Evolutionary conservation across 1,140 invertebrate species (phyloP), one percentile per base, ranked within the genome.

Genomic region (Episyrphus balteatus): DNA sequence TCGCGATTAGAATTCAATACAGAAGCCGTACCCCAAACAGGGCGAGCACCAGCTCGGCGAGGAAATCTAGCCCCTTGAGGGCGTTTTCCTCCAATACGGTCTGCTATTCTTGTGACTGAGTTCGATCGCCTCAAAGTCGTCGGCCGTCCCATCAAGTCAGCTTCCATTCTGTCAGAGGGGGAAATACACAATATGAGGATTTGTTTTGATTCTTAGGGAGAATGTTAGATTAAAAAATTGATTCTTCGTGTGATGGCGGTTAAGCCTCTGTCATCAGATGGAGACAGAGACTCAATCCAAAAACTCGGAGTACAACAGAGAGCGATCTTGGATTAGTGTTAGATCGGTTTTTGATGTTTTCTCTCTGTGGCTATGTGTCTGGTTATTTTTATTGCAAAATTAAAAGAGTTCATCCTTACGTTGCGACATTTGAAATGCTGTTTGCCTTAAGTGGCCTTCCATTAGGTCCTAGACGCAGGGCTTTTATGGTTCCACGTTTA

Each of bases 351-450:
- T 37, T 46, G n/a, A 45, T 36, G 44, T 45, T 12, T 47, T 41
- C 39, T 41, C 39, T 41, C 17, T 18, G 15, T 41, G 13, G 2
- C 17, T 41, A 9, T 41, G 13, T 15, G 12, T 41, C 15, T 12
- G 13, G 10, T 18, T 18, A 19, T 41, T 32, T 41, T 44, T 49
- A 39, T 15, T 50, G 44, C 34, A 38, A 48, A n/a, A 52, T 54
- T 46, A 44, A 46, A 47, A 52, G 44, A 55, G 55, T 36, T n/a
- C 32, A 37, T 57, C 51, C 65, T 68, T 67, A 68, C 65, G 65
- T 67, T 65, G 62, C 60, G 52, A 68, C 44, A 38, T 55, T 54
- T 50, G 55, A 58, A 47, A 61, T 46, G 43, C 64, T 68, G 42
- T 58, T 67, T 17, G 59, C 55, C 47, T 55, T 52, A 40, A 62